Evolutionary conservation across 2,888 invertebrate species (phyloP), one percentile per base, ranked within the genome.

Genomic region (Chironomus tentans): DNA sequence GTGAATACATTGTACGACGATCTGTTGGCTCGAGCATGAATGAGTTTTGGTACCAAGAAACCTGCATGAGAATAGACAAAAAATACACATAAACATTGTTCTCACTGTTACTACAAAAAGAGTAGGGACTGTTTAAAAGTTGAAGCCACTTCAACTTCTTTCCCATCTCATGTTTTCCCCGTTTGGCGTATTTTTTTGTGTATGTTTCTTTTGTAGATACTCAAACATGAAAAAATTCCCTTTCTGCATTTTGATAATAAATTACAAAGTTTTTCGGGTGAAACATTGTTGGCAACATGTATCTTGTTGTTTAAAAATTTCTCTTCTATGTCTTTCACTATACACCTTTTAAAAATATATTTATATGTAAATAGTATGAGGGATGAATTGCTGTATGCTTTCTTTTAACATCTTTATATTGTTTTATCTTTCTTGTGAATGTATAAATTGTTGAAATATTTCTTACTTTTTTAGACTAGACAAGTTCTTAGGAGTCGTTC

Each of bases 11-110:
- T 28, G 87, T 83, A 22, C 89, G 83, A 22, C 89, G 83, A 79
- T 89, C 89, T 7, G 88, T 89, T 21, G 88, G 86, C 80, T 88
- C 87, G 75, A 89, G 80, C 38, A 86, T 82, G 80, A 88, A 88
- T 0, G 88, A 89, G 80, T 90, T 88, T 80, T 89, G 89, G 80
- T 88, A 88, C 90, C 90, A 90, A 18, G 86, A 82, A 79, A 89
- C 87, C 88, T 88, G 22, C 21, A 24, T 38, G 38, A 10, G 38
- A 38, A 38, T 38, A 38, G 38, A 38, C 7, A 56, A 15, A 50
- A 56, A 13, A n/a, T 56, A 15, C 18, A 18, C 56, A 15, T 56
- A 56, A 56, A 56, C 18, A 56, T 56, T 56, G 4, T 15, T 56
- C 12, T 38, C 38, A 38, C 38, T 38, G 38, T 38, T 10, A 38